Base-by-base conservation (phyloP, 2,113 vertebrate species). In the Salvelinus namaycush region DNA sequence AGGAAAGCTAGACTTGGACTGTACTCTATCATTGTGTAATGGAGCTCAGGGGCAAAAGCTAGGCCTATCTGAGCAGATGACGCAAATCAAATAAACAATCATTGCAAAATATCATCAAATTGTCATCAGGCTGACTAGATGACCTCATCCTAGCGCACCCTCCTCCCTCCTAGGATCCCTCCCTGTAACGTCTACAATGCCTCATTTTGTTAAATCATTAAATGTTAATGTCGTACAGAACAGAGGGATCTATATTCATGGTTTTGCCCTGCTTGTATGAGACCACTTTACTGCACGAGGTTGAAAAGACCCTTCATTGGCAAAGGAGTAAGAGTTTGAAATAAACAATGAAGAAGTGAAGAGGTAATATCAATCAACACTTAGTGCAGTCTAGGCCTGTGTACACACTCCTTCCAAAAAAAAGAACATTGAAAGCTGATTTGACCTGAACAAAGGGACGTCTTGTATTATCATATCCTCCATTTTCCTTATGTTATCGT, bases 191-290 rank as follows among this genome's bases (percentile, higher is more conserved):
- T 71, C 49, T 29, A 78, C 22, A 76, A 81, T 65, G 64, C 66
- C 71, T 65, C 27, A 75, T 78, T 80, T 80, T 39, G 78, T 67
- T 80, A 66, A 20, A 75, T 79, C 73, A 82, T 79, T 76, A 77
- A 84, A 82, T 70, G 29, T 78, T 84, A 78, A 82, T 76, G 64
- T n/a, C 59, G 22, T 11, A 11, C 70, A 31, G 48, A 48, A 29
- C 69, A 59, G 59, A 75, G 70, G 48, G 59, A 76, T 72, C 73
- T 77, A 34, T 78, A 86, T 81, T 83, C 81, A 84, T 82, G 71
- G 70, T 54, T 12, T 29, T 4, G 13, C 39, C 59, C n/a, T 67
- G 59, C 70, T 76, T 76, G 59, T 44, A 84, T 29, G 68, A 81
- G 51, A 75, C 62, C 65, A 79, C 68, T 66, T 27, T 68, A 29